phyloP scores from a whole-genome alignment of 37 sponge, comb jelly and placozoan species.

The Tethya wilhelma region DNA sequence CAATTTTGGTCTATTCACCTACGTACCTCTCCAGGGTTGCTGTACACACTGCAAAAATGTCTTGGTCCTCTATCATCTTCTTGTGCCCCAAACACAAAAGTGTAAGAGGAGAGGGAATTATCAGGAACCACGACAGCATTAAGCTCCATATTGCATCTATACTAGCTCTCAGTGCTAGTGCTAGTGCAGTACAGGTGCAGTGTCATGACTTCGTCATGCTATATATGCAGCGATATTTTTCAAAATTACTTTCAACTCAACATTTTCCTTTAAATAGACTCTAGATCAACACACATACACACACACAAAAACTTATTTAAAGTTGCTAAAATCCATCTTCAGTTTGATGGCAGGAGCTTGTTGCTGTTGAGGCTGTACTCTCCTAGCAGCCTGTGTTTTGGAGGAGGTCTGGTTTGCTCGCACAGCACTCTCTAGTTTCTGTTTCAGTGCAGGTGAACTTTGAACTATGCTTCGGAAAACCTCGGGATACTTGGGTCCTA shows the following conservation, averaged over 20 bases:
- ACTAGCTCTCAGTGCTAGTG: too few species aligned
- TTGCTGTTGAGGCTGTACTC: neutral
- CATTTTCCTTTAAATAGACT: neutral
- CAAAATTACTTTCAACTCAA: neutral
- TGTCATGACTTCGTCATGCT: too few species aligned
- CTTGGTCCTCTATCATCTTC: too few species aligned
- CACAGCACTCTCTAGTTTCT: conserved; percentile 78
- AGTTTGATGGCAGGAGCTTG: conserved; percentile 74
- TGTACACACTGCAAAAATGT: too few species aligned
- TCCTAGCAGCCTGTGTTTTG: neutral
- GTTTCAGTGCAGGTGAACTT: conserved; percentile 53
- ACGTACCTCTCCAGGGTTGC: too few species aligned
- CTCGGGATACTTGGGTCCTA: conserved; percentile 80
- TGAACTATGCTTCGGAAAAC: conserved; percentile 74
- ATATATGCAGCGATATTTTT: too few species aligned
- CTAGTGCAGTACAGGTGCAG: too few species aligned
- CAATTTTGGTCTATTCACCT: too few species aligned
- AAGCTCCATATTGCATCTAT: too few species aligned
- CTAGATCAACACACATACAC: neutral
- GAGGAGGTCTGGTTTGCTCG: conserved; percentile 2
- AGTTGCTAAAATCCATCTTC: conserved; percentile 89
- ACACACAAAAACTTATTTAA: conserved; percentile 44
- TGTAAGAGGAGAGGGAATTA: too few species aligned
- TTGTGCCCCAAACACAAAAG: too few species aligned
- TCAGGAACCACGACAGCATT: too few species aligned